phyloP scores from a whole-genome alignment of 2,888 invertebrate genomes.

The Bellardia bayeri region DNA sequence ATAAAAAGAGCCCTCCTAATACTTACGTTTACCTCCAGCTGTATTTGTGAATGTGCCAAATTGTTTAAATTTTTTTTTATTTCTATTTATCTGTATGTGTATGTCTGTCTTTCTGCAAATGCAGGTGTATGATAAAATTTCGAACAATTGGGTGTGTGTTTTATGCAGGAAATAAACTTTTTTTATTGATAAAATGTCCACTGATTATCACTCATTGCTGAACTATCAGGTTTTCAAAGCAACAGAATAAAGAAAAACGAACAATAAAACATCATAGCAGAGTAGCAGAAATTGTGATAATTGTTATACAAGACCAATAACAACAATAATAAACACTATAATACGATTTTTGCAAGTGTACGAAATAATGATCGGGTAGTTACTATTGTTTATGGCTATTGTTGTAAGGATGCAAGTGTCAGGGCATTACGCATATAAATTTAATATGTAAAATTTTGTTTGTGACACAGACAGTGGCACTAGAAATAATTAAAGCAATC shows the following conservation, averaged over 20 bases:
- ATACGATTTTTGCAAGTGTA: not conserved
- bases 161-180: slow-evolving; percentile 13
- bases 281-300: slow-evolving; percentile 49
- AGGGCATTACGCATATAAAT: slow-evolving; percentile 8
- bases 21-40: not conserved
- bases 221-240: not conserved
- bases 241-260: not conserved
- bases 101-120: not conserved
- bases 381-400: not conserved
- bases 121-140: not conserved
- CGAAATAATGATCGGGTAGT: not conserved
- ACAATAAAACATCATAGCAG: not conserved
- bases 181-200: slow-evolving; percentile 63
- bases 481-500: not conserved
- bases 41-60: not conserved
- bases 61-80: not conserved
- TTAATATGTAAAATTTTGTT: not conserved
- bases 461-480: not conserved
- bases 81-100: not conserved
- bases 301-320: slow-evolving; percentile 46
- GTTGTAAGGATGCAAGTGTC: not conserved
- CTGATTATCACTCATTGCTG: slow-evolving; percentile 53
- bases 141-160: not conserved
- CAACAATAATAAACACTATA: slow-evolving; percentile 33
- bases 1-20: too few species aligned